phyloP scores from a whole-genome alignment of 1,140 invertebrate species.

The Ephestia elutella region DNA sequence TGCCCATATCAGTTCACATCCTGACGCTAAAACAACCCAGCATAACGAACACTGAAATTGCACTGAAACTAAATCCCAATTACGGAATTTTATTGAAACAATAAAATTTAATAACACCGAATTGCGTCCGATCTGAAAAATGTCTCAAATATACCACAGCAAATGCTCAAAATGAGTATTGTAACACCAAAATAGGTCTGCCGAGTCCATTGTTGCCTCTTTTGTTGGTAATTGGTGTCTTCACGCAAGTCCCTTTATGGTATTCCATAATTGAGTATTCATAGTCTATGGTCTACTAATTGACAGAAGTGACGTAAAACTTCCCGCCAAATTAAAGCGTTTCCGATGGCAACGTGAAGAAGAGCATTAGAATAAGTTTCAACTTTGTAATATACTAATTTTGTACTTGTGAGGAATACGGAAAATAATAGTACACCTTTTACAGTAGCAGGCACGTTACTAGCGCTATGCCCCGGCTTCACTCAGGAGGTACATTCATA shows the following conservation, averaged over 20 bases:
- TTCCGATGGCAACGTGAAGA: no score
- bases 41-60: no score
- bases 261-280: slow-evolving; percentile 27
- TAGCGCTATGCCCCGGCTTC: no score
- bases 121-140: slow-evolving; percentile 4
- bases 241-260: slow-evolving; percentile 21
- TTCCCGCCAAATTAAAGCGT: neutral
- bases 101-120: slow-evolving; percentile 10
- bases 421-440: no score
- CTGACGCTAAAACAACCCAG: no score
- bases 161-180: neutral
- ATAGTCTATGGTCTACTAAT: slow-evolving; percentile 24
- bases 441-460: no score
- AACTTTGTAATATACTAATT: no score
- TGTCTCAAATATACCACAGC: neutral
- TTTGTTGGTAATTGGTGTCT: slow-evolving; percentile 23
- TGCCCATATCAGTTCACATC: no score
- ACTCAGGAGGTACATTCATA: no score
- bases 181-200: slow-evolving; percentile 8
- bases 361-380: no score
- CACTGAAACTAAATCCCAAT: neutral
- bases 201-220: neutral
- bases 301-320: slow-evolving; percentile 23
- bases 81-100: slow-evolving; percentile 1
- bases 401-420: no score